phyloP scores from a whole-genome alignment of 2,888 invertebrate genomes.

The Pseudeuparius sepicola region DNA sequence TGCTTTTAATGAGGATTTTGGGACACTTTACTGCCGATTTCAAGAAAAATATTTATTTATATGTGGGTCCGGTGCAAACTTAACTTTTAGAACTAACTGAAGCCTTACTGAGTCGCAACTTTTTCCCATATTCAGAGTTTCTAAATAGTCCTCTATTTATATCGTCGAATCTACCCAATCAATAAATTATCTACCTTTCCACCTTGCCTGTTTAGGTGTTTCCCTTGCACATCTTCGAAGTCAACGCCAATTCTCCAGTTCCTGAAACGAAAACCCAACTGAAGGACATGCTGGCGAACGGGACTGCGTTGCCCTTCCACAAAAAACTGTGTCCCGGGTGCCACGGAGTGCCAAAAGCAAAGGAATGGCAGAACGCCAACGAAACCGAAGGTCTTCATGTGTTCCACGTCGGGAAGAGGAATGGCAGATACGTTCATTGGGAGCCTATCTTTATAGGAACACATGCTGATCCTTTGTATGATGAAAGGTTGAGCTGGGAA shows the following conservation, averaged over 20 bases:
- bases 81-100: no score
- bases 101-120: no score
- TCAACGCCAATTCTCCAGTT: constrained; percentile 56
- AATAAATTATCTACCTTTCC: not conserved
- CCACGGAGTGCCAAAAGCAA: constrained; percentile 77
- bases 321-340: constrained; percentile 82
- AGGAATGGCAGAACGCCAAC: constrained; percentile 70
- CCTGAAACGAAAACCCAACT: constrained; percentile 64
- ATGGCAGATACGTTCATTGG: constrained; percentile 74
- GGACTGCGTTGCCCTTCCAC: constrained; percentile 83
- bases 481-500: constrained; percentile 88
- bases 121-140: no score
- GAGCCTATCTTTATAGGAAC: constrained; percentile 92
- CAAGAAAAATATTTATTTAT: no score
- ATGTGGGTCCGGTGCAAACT: no score
- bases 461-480: constrained; percentile 78
- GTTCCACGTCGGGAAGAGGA: constrained; percentile 76
- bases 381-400: constrained; percentile 65
- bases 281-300: constrained; percentile 57
- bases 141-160: no score
- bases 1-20: no score
- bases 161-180: no score
- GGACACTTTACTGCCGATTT: no score
- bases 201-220: constrained; percentile 47
- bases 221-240: constrained; percentile 83